Conservation (phyloP, 1,140 invertebrate genomes). For the Anastrepha obliqua region DNA sequence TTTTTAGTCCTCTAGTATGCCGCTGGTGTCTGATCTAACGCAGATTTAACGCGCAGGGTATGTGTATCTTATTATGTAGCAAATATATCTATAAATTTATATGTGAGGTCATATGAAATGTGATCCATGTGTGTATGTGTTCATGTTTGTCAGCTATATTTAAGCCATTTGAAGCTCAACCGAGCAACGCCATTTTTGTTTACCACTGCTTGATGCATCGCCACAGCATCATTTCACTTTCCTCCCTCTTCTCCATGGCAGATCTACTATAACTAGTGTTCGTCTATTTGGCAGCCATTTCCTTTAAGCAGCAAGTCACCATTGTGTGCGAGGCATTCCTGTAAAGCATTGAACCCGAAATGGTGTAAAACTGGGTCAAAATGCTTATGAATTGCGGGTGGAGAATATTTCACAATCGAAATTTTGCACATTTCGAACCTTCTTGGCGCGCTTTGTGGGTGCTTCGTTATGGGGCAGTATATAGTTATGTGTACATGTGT, state of each 20-base stretch:
- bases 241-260: neutral
- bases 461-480: neutral
- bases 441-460: neutral
- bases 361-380: constrained; percentile 44
- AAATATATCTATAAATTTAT: too few relatives aligned
- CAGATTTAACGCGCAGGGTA: too few relatives aligned
- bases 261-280: neutral
- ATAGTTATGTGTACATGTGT: neutral
- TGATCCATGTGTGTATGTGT: neutral
- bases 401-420: neutral
- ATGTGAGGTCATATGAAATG: too few relatives aligned
- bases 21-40: too few relatives aligned
- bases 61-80: too few relatives aligned
- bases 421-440: constrained; percentile 9
- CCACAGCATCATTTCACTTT: constrained; percentile 14
- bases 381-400: constrained; percentile 42
- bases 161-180: neutral
- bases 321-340: neutral
- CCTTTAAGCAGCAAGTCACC: neutral
- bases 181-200: constrained; percentile 13
- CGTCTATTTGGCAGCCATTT: neutral
- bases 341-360: neutral
- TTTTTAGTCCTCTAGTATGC: too few relatives aligned
- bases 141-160: neutral
- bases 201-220: neutral